Percentiles rank a stretch among this genome's conserved stretches.
Conservation (phyloP, 2,797 vertebrate species). For the Dipus sagitta region DNA sequence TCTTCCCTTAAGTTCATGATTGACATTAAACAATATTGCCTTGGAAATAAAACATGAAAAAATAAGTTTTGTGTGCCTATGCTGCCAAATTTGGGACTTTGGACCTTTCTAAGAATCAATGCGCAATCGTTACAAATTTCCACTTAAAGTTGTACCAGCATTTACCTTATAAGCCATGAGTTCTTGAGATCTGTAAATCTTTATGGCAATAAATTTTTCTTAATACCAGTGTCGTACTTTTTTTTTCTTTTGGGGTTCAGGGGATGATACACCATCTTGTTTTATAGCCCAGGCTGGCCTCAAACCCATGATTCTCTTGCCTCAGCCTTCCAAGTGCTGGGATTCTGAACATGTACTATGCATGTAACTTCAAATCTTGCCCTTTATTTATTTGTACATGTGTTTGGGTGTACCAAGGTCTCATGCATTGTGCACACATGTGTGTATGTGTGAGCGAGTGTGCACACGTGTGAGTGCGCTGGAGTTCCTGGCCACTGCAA, state of each 20-base stretch:
- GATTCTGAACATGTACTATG: not conserved
- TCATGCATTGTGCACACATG: no score
- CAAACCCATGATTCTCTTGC: not conserved
- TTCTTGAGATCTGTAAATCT: constrained; percentile 48
- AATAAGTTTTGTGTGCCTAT: not conserved
- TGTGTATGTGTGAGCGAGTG: no score
- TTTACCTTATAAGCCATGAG: constrained; percentile 70
- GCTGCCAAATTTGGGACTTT: not conserved
- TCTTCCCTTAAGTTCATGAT: constrained; percentile 44
- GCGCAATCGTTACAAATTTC: constrained; percentile 62
- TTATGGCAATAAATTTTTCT: constrained; percentile 64
- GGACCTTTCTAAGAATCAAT: not conserved
- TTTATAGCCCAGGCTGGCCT: not conserved
- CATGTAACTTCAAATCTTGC: not conserved
- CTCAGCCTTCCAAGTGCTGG: not conserved
- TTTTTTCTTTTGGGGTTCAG: not conserved
- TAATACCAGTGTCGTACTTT: constrained; percentile 46
- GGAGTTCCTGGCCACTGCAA: no score
- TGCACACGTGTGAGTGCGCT: no score
- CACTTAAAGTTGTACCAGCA: constrained; percentile 64
- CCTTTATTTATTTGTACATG: no score
- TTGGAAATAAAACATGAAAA: constrained; percentile 44
- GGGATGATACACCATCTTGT: no score
- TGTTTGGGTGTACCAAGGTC: no score
- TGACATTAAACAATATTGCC: constrained; percentile 22